Conservation (phyloP, 2,113 vertebrate genomes). For the Hippopotamus amphibius region DNA sequence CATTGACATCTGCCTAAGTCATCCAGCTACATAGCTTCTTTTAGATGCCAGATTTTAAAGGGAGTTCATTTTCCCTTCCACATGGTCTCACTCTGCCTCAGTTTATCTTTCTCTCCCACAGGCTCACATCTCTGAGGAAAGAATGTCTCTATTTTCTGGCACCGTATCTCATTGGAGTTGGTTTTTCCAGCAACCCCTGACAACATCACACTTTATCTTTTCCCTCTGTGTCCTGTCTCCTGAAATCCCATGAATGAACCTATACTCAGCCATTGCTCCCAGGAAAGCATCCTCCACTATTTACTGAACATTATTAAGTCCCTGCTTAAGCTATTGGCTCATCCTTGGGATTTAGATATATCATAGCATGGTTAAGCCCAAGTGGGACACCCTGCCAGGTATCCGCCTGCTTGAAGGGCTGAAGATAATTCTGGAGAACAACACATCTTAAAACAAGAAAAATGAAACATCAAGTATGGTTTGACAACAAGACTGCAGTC, state of each 20-base stretch:
- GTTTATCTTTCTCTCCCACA: neutral
- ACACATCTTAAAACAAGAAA: neutral
- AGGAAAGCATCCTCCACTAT: neutral
- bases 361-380: neutral
- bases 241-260: neutral
- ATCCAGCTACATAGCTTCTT: neutral
- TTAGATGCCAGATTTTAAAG: neutral
- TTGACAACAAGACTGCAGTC: neutral
- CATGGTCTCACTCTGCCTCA: neutral
- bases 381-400: accelerated
- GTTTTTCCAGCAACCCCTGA: neutral
- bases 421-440: neutral
- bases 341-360: neutral
- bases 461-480: neutral
- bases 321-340: neutral
- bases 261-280: neutral
- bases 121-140: neutral
- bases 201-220: neutral
- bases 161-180: neutral
- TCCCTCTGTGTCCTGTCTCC: too few species aligned
- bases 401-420: neutral
- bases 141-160: neutral
- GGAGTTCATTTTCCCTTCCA: neutral
- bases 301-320: neutral
- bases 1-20: neutral